A percentile compares a stretch with the other conserved stretches of the same genome.
Conservation (phyloP, 2,888 invertebrate species). For the Lithophane leautieri region DNA sequence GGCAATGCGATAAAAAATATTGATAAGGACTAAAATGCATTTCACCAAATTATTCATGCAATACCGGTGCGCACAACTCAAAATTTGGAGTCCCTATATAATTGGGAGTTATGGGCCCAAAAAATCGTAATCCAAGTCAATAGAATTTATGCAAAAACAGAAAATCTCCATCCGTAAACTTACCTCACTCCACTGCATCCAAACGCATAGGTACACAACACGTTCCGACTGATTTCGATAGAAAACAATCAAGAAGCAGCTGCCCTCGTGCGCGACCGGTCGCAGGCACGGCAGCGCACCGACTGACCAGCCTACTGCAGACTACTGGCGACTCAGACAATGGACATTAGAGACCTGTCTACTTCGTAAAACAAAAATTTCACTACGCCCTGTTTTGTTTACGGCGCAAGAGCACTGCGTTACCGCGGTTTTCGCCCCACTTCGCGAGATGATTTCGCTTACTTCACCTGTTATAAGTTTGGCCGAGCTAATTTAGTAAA, state of each 20-base stretch:
- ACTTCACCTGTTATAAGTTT: slow-evolving; percentile 16
- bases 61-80: neutral
- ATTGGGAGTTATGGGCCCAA: neutral
- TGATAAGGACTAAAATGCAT: slow-evolving; percentile 41
- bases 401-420: slow-evolving; percentile 45
- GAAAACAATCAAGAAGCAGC: slow-evolving; percentile 47
- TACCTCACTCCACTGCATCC: slow-evolving; percentile 64
- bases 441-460: slow-evolving; percentile 38
- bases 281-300: slow-evolving; percentile 56
- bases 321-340: slow-evolving; percentile 11
- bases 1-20: slow-evolving; percentile 29
- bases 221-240: slow-evolving; percentile 58
- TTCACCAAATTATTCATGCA: slow-evolving; percentile 17
- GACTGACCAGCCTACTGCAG: slow-evolving; percentile 39
- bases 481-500: neutral
- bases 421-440: slow-evolving; percentile 38
- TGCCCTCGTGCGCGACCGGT: slow-evolving; percentile 52
- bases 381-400: slow-evolving; percentile 61
- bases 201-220: slow-evolving; percentile 64
- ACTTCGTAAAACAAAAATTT: slow-evolving; percentile 51
- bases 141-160: neutral
- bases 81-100: neutral
- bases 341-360: slow-evolving; percentile 23
- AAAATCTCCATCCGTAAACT: slow-evolving; percentile 43
- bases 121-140: neutral